Base-by-base conservation (phyloP, 2,113 vertebrate genomes). In the Crotalus tigris region DNA sequence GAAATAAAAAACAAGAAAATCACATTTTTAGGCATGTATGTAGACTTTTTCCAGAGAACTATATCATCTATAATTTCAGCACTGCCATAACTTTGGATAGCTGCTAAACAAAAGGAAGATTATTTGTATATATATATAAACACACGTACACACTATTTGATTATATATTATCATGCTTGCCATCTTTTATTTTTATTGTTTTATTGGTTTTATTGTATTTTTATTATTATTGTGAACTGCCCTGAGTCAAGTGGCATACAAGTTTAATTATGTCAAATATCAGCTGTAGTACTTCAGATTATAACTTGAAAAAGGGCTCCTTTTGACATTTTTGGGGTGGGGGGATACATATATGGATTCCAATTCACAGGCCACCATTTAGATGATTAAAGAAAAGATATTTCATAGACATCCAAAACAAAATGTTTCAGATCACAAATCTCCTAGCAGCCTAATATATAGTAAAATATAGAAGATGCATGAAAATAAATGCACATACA, bases 1-100 rank as follows among this genome's bases (percentile, higher is more conserved):
- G 96, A 75, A 87, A 81, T 21, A 51, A 87, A 51, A 96, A 96
- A 33, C 23, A 94, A 87, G 94, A 61, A 39, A 24, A 81, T 89
- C 8, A 23, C 87, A 23, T 7, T 89, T 51, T 39, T 10, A 59
- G 21, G 5, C 29, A 91, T 6, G 5, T 24, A 10, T 24, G 9
- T 54, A 58, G 24, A 61, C 21, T 53, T 88, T 85, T 85, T 21
- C 17, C 9, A 91, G 29, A 61, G 46, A 88, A 81, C 6, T 23
- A n/a, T 39, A 33, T 75, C 11, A 88, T n/a, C 8, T 24, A 29
- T 46, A 57, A 90, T 17, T 19, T 90, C n/a, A 75, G 69, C n/a
- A 75, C 64, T 33, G 64, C 64, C n/a, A 17, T 75, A 75, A 33
- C 13, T 75, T 33, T 75, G n/a, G 15, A 33, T 33, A 33, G n/a